phyloP scores from a whole-genome alignment of 1,140 invertebrate genomes.

The Anastrepha obliqua region DNA sequence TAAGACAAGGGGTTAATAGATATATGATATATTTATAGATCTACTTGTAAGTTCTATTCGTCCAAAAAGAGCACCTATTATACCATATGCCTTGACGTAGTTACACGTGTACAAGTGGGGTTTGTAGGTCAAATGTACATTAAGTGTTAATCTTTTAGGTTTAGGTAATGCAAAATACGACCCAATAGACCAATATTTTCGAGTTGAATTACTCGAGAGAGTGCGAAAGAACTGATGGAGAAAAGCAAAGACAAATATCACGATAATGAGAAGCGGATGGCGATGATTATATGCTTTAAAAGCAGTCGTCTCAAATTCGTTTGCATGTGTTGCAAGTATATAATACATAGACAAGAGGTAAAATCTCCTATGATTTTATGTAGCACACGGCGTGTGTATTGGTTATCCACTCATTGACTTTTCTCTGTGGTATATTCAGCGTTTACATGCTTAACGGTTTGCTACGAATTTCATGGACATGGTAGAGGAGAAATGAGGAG shows the following conservation, averaged over 20 bases:
- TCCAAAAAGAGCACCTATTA: too few species aligned
- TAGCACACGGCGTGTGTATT: background rate
- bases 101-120: too few species aligned
- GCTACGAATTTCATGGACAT: background rate
- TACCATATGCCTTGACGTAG: too few species aligned
- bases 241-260: background rate
- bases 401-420: background rate
- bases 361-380: background rate
- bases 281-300: background rate
- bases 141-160: too few species aligned
- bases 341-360: too few species aligned
- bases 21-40: too few species aligned
- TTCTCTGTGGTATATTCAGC: background rate
- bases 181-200: background rate
- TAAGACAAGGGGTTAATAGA: too few species aligned
- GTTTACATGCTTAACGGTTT: conserved; percentile 8
- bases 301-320: background rate
- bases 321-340: background rate
- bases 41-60: too few species aligned
- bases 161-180: background rate
- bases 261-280: background rate
- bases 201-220: background rate
- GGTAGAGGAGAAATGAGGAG: background rate
- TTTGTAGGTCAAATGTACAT: too few species aligned
- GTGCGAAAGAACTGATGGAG: background rate